Base-by-base conservation (phyloP, 2,888 invertebrate species). In the Caenorhabditis afra region DNA sequence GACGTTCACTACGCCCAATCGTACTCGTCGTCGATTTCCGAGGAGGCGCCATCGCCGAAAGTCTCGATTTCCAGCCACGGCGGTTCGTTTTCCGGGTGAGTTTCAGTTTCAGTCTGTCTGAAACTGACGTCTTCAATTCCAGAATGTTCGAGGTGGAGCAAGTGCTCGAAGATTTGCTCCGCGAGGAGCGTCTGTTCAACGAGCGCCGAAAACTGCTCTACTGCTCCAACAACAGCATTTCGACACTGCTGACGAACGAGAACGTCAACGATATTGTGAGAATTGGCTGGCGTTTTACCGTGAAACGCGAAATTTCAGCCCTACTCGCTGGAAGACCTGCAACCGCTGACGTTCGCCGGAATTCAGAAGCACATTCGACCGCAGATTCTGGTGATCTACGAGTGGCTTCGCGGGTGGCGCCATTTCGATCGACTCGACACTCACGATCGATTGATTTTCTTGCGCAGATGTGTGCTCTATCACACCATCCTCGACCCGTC, bases 401-500 rank as follows among this genome's bases (percentile, higher is more conserved):
- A 86, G 47, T 86, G 86, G 86, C 78, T 86, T 23, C 71, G 84
- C 0, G 83, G 83, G 7, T 84, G 83, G 82, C 65, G 74, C 3
- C 82, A 85, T 23, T 85, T 82, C 52, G 67, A 79, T 0, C n/a
- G 75, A 14, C 49, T 86, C 35, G 77, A 78, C 16, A 78, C 81
- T 0, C 59, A 70, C 18, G 85, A 85, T 52, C 75, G 79, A 49
- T 61, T 81, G 39, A 68, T 78, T 3, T 81, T 86, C 41, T 50
- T 86, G 14, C 59, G 86, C 12, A 59, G 85, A 49, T 84, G 84
- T 37, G 80, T 86, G 11, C 81, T 86, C 22, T 86, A 83, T 67
- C 86, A 86, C 41, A 79, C 82, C 8, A 84, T 86, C 29, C 55
- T 86, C 20, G 86, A 86, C 47, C 86, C 85, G 0, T 61, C 82